Conservation (phyloP, 1,140 invertebrate species). For the Drosophila ogumai region DNA sequence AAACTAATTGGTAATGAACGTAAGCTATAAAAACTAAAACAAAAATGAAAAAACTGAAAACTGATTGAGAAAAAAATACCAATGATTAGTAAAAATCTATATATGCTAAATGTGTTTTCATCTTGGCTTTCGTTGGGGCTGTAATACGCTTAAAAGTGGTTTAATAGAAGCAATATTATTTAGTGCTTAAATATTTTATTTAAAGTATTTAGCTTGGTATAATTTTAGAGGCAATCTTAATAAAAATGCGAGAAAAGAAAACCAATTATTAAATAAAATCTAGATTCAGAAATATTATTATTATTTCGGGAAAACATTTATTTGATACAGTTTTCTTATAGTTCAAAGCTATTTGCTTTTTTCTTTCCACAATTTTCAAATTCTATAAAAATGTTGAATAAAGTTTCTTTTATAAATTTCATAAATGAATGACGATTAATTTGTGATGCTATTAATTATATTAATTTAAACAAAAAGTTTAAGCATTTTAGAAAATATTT, state of each 20-base stretch:
- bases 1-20: conserved; percentile 70
- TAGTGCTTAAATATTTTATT: background rate
- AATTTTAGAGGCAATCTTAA: background rate
- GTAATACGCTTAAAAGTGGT: background rate
- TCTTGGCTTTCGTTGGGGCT: conserved; percentile 20
- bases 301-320: background rate
- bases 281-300: background rate
- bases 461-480: background rate
- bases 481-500: background rate
- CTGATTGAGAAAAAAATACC: conserved; percentile 50
- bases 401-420: too few relatives aligned
- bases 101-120: conserved; percentile 46
- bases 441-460: background rate
- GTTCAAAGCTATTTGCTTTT: background rate
- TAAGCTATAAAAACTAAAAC: conserved; percentile 34
- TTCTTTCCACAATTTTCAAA: background rate
- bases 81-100: conserved; percentile 61
- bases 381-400: background rate
- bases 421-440: too few relatives aligned
- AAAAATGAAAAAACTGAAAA: conserved; percentile 13
- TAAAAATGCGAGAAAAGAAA: background rate
- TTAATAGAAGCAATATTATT: background rate
- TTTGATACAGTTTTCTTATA: background rate
- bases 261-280: background rate
- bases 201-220: background rate